phyloP scores from a whole-genome alignment of 2,797 vertebrate species.

The Adelosebastes latens region DNA sequence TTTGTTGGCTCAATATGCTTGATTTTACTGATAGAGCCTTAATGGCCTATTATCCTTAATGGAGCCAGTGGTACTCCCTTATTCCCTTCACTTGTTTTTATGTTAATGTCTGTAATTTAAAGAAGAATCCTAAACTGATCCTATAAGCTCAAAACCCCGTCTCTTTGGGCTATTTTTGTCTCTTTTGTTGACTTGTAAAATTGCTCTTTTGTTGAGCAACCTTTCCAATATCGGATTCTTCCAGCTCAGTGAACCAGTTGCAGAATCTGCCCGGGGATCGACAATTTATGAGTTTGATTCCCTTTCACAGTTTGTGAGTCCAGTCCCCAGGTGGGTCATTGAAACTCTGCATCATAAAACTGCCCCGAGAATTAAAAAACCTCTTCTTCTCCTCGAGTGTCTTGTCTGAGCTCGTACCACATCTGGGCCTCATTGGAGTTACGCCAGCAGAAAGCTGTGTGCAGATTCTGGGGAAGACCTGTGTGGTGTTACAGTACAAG shows the following conservation, averaged over 20 bases:
- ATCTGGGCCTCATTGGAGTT: neutral
- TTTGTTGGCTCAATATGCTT: conserved; percentile 35
- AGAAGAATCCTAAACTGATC: conserved; percentile 34
- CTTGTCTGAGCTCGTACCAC: neutral
- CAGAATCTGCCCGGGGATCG: conserved; percentile 1
- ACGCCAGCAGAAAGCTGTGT: neutral
- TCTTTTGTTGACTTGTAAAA: neutral
- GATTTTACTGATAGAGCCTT: conserved; percentile 41
- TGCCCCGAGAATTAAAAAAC: conserved; percentile 37
- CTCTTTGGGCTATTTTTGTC: conserved; percentile 6
- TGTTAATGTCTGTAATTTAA: conserved; percentile 49
- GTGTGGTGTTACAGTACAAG: neutral
- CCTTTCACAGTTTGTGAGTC: conserved; percentile 32
- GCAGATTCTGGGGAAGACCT: neutral
- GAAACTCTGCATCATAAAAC: conserved; percentile 51
- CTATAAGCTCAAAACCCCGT: conserved; percentile 11
- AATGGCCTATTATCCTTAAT: conserved; percentile 57
- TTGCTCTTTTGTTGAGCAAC: neutral
- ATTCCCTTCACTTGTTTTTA: conserved; percentile 53
- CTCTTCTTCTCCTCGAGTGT: neutral
- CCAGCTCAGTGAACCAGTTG: conserved; percentile 13
- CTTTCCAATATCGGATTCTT: neutral
- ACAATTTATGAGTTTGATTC: conserved; percentile 64
- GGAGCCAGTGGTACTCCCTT: conserved; percentile 24
- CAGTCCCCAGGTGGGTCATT: conserved; percentile 44